Percentiles rank a stretch among this genome's conserved stretches.
Conservation (phyloP, 2,113 vertebrate genomes). For the Tinamus guttatus region DNA sequence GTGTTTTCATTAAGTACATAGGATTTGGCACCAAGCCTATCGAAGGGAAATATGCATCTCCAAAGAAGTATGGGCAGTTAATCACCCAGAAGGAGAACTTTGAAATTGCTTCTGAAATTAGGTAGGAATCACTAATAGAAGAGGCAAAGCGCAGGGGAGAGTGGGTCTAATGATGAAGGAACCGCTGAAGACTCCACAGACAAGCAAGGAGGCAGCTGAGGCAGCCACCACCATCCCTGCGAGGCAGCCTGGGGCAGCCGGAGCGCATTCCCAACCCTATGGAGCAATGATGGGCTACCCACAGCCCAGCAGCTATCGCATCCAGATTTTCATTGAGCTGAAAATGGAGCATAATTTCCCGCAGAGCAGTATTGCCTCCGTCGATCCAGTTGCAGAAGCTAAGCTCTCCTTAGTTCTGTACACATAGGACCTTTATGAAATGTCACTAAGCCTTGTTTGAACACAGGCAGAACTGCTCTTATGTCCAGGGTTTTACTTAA, state of each 20-base stretch:
- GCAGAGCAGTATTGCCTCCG: background rate
- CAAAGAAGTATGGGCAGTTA: background rate
- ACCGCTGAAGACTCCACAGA: background rate
- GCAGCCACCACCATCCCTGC: background rate
- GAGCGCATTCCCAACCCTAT: background rate
- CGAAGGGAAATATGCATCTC: background rate
- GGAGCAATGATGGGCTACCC: background rate
- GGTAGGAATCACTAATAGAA: background rate
- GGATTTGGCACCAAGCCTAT: background rate
- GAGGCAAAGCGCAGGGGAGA: background rate
- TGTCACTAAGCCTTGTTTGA: background rate
- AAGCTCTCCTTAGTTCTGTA: background rate
- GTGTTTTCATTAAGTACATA: background rate
- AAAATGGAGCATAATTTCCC: background rate
- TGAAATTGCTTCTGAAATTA: background rate
- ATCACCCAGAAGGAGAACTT: background rate
- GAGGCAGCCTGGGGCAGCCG: background rate
- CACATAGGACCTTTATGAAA: background rate
- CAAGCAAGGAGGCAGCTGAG: background rate
- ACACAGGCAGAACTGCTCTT: background rate
- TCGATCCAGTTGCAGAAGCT: background rate
- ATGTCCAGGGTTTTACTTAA: background rate
- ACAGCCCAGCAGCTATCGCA: background rate
- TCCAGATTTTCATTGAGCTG: constrained; percentile 2
- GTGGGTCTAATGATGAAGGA: background rate